Percentiles rank a stretch among this genome's conserved stretches.
These are phyloP conservation scores for Ceyx melanurus DNA, from an alignment of 2,113 vertebrate genomes.

Conservation along the genomic window DNA sequence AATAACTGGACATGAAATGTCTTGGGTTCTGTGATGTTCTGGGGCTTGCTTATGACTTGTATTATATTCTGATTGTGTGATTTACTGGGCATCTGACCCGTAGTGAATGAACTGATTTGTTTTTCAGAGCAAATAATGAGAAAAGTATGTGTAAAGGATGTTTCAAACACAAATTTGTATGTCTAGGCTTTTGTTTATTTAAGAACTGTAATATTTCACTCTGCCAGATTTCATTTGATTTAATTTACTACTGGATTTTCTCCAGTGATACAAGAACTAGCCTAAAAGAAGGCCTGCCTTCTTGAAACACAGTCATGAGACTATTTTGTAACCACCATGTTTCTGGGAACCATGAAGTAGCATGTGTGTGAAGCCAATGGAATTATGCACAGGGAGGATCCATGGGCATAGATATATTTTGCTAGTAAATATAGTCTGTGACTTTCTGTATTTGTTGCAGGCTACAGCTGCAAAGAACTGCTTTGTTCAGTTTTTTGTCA, in stretches of 20 bases:
- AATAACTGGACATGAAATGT: background rate
- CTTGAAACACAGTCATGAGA: background rate
- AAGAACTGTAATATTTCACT: background rate
- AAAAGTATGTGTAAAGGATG: background rate
- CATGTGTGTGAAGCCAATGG: background rate
- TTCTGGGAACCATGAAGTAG: background rate
- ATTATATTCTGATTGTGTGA: background rate
- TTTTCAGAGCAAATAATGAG: constrained; percentile 20
- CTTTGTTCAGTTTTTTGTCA: background rate
- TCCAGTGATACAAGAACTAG: background rate
- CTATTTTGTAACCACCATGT: background rate
- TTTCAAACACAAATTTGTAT: background rate
- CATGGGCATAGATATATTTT: background rate
- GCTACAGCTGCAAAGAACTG: background rate
- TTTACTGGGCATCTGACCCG: background rate
- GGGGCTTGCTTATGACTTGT: background rate
- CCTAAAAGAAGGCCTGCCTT: background rate
- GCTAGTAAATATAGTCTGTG: background rate
- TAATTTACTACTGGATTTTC: constrained; percentile 35
- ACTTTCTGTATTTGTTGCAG: background rate
- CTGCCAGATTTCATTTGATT: background rate
- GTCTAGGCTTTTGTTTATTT: constrained; percentile 14
- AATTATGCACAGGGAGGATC: background rate
- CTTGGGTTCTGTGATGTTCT: background rate
- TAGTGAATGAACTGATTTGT: background rate